Base-by-base conservation (phyloP, 2,888 invertebrate species). In the Agonopterix alstromeriana region DNA sequence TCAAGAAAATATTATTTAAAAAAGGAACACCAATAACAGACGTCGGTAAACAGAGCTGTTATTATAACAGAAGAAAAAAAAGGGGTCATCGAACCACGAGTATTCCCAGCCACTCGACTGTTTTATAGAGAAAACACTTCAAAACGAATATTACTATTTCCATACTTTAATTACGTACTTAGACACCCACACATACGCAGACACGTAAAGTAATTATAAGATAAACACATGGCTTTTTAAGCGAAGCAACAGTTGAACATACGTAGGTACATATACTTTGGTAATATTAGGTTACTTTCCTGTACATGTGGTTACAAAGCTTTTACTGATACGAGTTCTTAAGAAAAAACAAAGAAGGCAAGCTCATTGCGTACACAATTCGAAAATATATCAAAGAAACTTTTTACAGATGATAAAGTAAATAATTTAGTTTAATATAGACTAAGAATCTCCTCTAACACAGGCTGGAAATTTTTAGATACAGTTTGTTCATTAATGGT, bases 51-150 rank as follows among this genome's bases (percentile, higher is more conserved):
- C 81, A 80, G 73, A 70, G 71, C 71, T 82, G 79, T 80, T 80
- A 80, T 80, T 81, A 77, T 77, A 78, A 78, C 73, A 72, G 70
- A 67, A 73, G 74, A 75, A 76, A 78, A 77, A 78, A 80, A 73
- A 62, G 67, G 68, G 86, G 76, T 85, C 85, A 77, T 70, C 70
- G 82, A 80, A 77, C 70, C 65, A 56, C 55, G 64, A 73, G 74
- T 77, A 81, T 84, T 85, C 82, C 82, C 85, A 84, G 73, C 73
- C 83, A 85, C 86, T 86, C 75, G 78, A 83, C 63, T 64, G 73
- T 85, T 85, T 87, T 85, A 87, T 87, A 82, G 83, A 73, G 82
- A 87, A 87, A 86, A 86, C 86, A 87, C 87, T 87, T 86, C 82
- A 86, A 87, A 86, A 83, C 73, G 77, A 73, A 87, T 85, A 84